A percentile compares a stretch with the other conserved stretches of the same genome.
Conservation (phyloP, 2,888 invertebrate genomes). For the Shargacucullia verbasci region DNA sequence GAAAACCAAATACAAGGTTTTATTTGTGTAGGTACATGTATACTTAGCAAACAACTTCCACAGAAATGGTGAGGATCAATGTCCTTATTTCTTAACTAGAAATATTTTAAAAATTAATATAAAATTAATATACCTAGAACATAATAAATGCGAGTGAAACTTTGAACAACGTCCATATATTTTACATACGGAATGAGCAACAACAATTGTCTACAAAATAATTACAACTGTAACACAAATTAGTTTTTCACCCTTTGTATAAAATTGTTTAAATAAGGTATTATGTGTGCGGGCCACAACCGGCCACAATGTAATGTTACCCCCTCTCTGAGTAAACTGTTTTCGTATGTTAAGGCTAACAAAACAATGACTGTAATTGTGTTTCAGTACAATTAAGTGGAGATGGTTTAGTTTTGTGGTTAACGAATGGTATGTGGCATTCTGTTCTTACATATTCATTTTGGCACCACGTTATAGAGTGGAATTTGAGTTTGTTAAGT, state of each 20-base stretch:
- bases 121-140: not conserved
- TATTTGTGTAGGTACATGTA: too few relatives aligned
- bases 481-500: not conserved
- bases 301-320: constrained; percentile 45
- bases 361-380: constrained; percentile 58
- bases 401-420: constrained; percentile 43
- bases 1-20: too few relatives aligned
- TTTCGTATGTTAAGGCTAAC: constrained; percentile 58
- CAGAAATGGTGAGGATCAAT: too few relatives aligned
- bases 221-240: constrained; percentile 38
- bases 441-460: constrained; percentile 46
- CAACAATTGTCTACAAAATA: constrained; percentile 45
- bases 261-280: constrained; percentile 47
- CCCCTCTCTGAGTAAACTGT: constrained; percentile 53
- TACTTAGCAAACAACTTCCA: too few relatives aligned
- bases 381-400: constrained; percentile 51
- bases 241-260: constrained; percentile 52
- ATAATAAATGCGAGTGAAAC: constrained; percentile 4
- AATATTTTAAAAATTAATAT: too few relatives aligned
- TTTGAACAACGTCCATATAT: constrained; percentile 31
- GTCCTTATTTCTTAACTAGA: too few relatives aligned
- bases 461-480: constrained; percentile 4
- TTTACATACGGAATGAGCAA: constrained; percentile 36
- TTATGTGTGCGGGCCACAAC: constrained; percentile 29
- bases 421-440: constrained; percentile 27